Evolutionary conservation across 2,113 vertebrate genomes (phyloP), one percentile per base, ranked within the genome.

Genomic region (Mormoops blainvillei): DNA sequence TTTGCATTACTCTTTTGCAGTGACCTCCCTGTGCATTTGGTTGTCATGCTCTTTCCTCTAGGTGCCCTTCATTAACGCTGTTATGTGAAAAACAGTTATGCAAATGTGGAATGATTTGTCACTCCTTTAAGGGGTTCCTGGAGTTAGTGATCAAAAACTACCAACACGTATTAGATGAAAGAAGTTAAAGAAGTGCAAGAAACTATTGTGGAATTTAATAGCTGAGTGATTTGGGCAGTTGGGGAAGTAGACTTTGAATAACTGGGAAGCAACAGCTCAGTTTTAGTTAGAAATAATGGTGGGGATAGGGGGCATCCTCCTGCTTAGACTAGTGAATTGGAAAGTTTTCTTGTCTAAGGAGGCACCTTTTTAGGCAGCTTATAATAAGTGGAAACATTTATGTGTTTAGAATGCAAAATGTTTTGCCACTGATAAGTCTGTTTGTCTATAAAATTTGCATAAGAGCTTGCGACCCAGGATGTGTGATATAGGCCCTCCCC

Each of bases 41-140:
- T 43, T 68, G 84, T 71, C 74, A 19, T 5, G 73, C 18, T 20
- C 19, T 96, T 91, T 86, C 54, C 82, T 91, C 82, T 16, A 65
- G 94, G 92, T 91, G 54, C 58, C 48, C 77, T 82, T 95, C 80
- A 61, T 76, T 54, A 74, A 74, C 13, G 18, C 56, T 70, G 50
- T 95, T 95, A 73, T 16, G 80, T 89, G 83, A 92, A 93, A 91
- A 87, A n/a, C n/a, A n/a, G 96, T 93, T 87, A 22, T 94, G 95
- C 48, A 83, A 73, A 50, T 77, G 76, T 94, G 78, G 65, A 74
- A 41, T 87, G 85, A 87, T 95, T 76, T 90, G 70, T 97, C 78
- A 91, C 36, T 93, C 83, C 43, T 89, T 89, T 54, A 93, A 83
- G 83, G 78, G 54, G 87, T 89, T 95, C 96, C 83, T 89, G 78